Percentiles rank a stretch among this genome's conserved stretches.
Conservation (phyloP, 2,888 invertebrate genomes). For the Hydrotaea cyrtoneurina region DNA sequence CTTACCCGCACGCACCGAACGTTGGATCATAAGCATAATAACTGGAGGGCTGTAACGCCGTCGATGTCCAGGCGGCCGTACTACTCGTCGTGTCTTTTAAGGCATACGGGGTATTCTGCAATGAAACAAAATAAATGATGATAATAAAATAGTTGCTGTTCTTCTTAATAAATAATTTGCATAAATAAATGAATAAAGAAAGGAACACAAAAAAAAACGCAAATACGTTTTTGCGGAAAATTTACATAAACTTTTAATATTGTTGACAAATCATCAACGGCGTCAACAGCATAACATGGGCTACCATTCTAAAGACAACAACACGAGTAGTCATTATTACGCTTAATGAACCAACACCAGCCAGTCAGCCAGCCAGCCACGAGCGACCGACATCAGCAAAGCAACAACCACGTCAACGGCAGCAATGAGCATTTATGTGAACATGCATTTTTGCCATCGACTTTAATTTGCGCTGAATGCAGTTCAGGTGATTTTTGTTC, state of each 20-base stretch:
- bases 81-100: slow-evolving; percentile 91
- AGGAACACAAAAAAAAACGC: too few relatives aligned
- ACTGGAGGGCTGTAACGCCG: slow-evolving; percentile 93
- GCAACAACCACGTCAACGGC: background rate
- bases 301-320: background rate
- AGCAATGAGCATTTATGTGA: slow-evolving; percentile 62
- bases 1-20: slow-evolving; percentile 94
- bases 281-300: slow-evolving; percentile 16
- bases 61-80: slow-evolving; percentile 94
- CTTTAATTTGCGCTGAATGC: slow-evolving; percentile 58
- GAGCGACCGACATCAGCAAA: background rate
- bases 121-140: slow-evolving; percentile 70
- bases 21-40: slow-evolving; percentile 97
- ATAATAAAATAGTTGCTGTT: background rate
- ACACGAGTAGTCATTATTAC: slow-evolving; percentile 58
- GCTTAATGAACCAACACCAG: slow-evolving; percentile 59
- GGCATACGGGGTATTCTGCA: slow-evolving; percentile 94
- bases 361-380: too few relatives aligned
- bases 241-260: slow-evolving; percentile 21
- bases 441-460: slow-evolving; percentile 57
- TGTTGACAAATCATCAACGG: slow-evolving; percentile 60
- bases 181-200: slow-evolving; percentile 31
- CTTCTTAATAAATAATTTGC: slow-evolving; percentile 44
- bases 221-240: background rate
- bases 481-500: too few relatives aligned